A percentile compares a stretch with the other conserved stretches of the same genome.
Evolutionary conservation across 2,797 vertebrate genomes (phyloP).

Genomic region (Myripristis murdjan): DNA sequence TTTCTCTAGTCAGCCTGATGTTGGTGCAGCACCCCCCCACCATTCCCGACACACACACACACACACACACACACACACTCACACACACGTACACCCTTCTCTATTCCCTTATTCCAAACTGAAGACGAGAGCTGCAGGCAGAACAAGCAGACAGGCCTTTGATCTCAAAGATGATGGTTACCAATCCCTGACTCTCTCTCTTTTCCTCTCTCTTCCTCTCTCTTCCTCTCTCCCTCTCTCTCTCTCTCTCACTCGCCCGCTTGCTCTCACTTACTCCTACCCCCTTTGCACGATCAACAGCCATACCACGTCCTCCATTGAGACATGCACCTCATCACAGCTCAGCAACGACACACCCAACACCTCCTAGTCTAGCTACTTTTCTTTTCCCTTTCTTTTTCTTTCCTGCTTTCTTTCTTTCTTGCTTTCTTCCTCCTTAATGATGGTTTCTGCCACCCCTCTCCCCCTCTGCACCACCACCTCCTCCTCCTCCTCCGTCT

Average conservation of each 20-base stretch:
- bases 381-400: constrained; percentile 18
- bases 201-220: no score
- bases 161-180: constrained; percentile 77
- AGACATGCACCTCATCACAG: constrained; percentile 56
- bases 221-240: constrained; percentile 9
- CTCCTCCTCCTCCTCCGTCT: constrained; percentile 14
- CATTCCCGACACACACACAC: background rate
- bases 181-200: constrained; percentile 44
- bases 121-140: constrained; percentile 72
- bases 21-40: constrained; percentile 38
- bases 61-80: constrained; percentile 1
- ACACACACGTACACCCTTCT: constrained; percentile 24
- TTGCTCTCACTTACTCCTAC: constrained; percentile 12
- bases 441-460: constrained; percentile 21
- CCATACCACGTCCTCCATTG: constrained; percentile 44
- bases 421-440: constrained; percentile 17
- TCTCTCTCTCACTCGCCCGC: constrained; percentile 25
- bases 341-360: constrained; percentile 30
- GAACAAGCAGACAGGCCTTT: constrained; percentile 74
- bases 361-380: no score
- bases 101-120: constrained; percentile 55
- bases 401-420: background rate
- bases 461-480: background rate
- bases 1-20: constrained; percentile 45
- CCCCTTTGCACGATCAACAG: constrained; percentile 20